A percentile compares a stretch with the other conserved stretches of the same genome.
phyloP scores from a whole-genome alignment of 2,113 vertebrate genomes.

The Platichthys flesus region DNA sequence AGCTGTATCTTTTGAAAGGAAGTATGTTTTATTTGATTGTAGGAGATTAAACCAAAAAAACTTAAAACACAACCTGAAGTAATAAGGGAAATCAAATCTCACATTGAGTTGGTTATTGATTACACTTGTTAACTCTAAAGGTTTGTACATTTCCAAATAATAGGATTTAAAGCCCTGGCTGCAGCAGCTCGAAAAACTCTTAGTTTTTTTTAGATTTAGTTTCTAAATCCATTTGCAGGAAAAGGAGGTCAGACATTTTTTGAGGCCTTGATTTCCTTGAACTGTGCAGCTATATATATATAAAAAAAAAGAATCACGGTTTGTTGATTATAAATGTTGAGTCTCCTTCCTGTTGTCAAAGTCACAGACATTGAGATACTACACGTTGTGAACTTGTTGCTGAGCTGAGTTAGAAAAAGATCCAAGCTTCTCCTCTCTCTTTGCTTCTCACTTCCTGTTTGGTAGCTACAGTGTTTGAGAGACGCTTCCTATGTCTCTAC shows the following conservation, averaged over 20 bases:
- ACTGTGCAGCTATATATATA: not conserved
- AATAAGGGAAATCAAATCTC: no score
- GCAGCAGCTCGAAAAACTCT: not conserved
- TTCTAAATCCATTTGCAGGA: conserved; percentile 16
- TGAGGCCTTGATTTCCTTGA: conserved; percentile 28
- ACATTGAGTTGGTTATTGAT: not conserved
- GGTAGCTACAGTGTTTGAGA: conserved; percentile 34
- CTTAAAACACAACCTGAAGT: no score
- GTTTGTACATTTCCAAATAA: not conserved
- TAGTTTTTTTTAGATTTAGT: not conserved
- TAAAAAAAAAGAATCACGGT: not conserved
- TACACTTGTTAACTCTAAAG: not conserved
- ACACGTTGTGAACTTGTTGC: conserved; percentile 20
- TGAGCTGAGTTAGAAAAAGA: conserved; percentile 21
- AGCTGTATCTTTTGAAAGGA: no score
- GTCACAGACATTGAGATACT: conserved; percentile 33
- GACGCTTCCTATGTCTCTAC: conserved; percentile 39
- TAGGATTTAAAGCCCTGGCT: not conserved
- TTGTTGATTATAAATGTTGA: conserved; percentile 50
- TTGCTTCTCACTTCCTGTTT: conserved; percentile 31
- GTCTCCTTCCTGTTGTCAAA: conserved; percentile 48
- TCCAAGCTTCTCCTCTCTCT: conserved; percentile 8
- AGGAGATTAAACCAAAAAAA: no score
- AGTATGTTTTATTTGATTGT: no score
- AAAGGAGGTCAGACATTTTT: conserved; percentile 2